phyloP scores from a whole-genome alignment of 2,113 vertebrate species.

The Cyanoramphus novaezelandiae region DNA sequence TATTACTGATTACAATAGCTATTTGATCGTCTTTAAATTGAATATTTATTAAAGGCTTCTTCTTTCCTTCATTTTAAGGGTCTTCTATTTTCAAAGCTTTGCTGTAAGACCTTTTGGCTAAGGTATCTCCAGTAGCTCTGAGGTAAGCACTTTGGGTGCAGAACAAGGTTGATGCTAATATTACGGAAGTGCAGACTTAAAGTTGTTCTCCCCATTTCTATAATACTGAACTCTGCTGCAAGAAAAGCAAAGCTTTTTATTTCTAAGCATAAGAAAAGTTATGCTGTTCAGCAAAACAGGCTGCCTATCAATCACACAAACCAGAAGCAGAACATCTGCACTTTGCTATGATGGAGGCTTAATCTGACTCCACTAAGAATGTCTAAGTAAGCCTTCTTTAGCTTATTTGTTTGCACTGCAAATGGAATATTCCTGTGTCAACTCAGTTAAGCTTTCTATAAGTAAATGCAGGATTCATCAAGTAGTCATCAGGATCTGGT shows the following conservation, averaged over 20 bases:
- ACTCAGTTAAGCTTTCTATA: neutral
- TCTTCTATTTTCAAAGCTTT: neutral
- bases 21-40: neutral
- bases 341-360: neutral
- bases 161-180: neutral
- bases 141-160: neutral
- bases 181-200: neutral
- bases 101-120: neutral
- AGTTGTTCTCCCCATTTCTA: accelerated
- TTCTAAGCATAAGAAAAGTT: neutral
- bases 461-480: neutral
- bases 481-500: neutral
- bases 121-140: neutral
- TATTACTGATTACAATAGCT: neutral
- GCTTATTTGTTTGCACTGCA: neutral
- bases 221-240: neutral
- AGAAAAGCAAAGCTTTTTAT: neutral
- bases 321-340: neutral
- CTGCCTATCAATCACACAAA: neutral
- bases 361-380: neutral
- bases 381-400: neutral
- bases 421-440: conserved; percentile 2
- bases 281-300: neutral
- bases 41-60: neutral
- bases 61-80: neutral